Evolutionary conservation across 2,113 vertebrate species (phyloP), one percentile per base, ranked within the genome.

Genomic region (Puma concolor): DNA sequence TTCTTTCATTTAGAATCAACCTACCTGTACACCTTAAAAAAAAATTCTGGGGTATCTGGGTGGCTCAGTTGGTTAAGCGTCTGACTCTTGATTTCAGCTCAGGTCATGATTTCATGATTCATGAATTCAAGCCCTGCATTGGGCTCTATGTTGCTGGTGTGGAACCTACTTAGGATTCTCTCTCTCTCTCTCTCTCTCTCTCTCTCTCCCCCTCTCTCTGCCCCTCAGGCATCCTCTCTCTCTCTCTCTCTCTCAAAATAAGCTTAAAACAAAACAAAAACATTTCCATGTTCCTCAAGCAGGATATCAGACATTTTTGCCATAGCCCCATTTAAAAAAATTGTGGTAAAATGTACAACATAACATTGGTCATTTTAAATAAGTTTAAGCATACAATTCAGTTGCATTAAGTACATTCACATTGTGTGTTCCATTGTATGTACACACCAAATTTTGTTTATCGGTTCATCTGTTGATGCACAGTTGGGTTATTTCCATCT

Each of bases 1-100:
- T 91, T 98, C 38, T 86, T 81, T 77, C 6, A 86, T 76, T 88
- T 76, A 95, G 76, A 81, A 57, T n/a, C 23, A 87, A 63, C 11
- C 48, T 85, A 54, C 14, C 54, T 93, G 33, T 79, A 36, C 27
- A 83, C 54, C 67, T 86, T 80, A 48, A 48, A 60, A 60, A 50
- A 50, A 50, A 23, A 1, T 91, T 97, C 23, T 9, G 57, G 21
- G 21, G 21, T 19, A 23, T 21, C 21, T 60, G 21, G 21, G 21
- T 60, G 21, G 57, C 57, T 60, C 57, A 60, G 2, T 23, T 19
- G 2, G 57, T 60, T 60, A 23, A 60, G 57, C 0, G 8, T 60
- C 57, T 60, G 57, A 23, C 21, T 60, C 21, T 60, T 60, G 21
- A 60, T 60, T 60, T 60, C 21, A 60, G 57, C 57, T 23, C 57